A percentile compares a stretch with the other conserved stretches of the same genome.
These are phyloP conservation scores for Eupithecia subumbrata DNA, from an alignment of 2,888 invertebrate genomes.

Conservation along the genomic window DNA sequence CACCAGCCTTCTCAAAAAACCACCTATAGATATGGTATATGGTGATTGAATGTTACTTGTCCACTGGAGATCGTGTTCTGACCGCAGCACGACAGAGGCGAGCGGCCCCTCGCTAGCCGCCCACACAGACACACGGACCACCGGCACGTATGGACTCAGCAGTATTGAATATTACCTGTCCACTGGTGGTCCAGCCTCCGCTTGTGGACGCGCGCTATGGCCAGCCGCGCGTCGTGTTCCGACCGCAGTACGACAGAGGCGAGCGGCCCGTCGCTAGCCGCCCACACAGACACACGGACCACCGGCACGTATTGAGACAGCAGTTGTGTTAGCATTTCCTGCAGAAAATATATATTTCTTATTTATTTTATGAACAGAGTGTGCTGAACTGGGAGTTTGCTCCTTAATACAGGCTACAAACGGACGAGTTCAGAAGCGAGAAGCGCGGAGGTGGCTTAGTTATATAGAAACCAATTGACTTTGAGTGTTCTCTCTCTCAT, in stretches of 20 bases:
- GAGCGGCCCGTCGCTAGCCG: constrained; percentile 79
- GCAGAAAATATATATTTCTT: constrained; percentile 19
- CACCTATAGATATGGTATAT: no score
- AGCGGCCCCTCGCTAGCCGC: not conserved
- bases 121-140: constrained; percentile 1
- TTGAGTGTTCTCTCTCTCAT: no score
- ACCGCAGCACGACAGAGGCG: no score
- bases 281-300: constrained; percentile 71
- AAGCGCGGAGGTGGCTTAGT: no score
- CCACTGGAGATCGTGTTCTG: no score
- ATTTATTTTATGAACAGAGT: not conserved
- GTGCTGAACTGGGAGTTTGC: not conserved
- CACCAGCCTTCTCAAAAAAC: no score
- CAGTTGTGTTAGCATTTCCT: constrained; percentile 74
- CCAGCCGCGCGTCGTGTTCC: constrained; percentile 88
- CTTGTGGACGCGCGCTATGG: constrained; percentile 93
- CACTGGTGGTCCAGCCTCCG: constrained; percentile 87
- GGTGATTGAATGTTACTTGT: no score
- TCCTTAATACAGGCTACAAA: not conserved
- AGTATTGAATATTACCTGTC: constrained; percentile 65
- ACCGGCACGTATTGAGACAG: constrained; percentile 73
- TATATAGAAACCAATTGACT: no score
- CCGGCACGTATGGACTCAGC: constrained; percentile 67
- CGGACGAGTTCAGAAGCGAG: not conserved
- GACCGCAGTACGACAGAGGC: constrained; percentile 89